A percentile compares a stretch with the other conserved stretches of the same genome.
Conservation (phyloP, 1,140 invertebrate genomes). For the Neodiprion lecontei region DNA sequence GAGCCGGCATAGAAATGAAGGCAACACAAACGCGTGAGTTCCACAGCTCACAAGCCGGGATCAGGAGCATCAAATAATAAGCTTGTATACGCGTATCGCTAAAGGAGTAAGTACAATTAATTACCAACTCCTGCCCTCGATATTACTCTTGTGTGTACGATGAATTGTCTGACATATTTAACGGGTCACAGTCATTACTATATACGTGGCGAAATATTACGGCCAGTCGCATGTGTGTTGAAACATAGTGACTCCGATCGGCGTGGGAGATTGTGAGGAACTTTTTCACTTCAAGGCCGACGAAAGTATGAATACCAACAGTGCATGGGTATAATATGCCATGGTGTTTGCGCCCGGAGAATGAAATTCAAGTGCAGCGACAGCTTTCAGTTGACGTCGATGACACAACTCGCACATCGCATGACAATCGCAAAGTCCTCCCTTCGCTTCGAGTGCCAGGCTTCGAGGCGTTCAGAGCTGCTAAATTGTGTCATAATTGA, state of each 20-base stretch:
- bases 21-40: no score
- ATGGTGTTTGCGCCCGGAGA: background rate
- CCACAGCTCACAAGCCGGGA: no score
- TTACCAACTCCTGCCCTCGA: background rate
- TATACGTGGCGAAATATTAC: background rate
- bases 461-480: background rate
- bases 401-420: background rate
- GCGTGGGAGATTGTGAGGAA: conserved; percentile 1
- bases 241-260: background rate
- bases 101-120: background rate
- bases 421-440: background rate
- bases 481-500: background rate
- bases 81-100: no score
- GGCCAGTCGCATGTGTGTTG: background rate
- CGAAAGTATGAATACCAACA: background rate
- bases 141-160: background rate
- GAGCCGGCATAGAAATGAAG: no score
- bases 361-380: conserved; percentile 5
- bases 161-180: conserved; percentile 5
- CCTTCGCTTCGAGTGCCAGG: background rate
- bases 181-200: conserved; percentile 5
- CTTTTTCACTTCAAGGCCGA: background rate
- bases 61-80: no score
- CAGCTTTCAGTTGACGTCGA: background rate
- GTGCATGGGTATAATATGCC: no score